phyloP scores from a whole-genome alignment of 2,113 vertebrate species.

The Morone saxatilis region DNA sequence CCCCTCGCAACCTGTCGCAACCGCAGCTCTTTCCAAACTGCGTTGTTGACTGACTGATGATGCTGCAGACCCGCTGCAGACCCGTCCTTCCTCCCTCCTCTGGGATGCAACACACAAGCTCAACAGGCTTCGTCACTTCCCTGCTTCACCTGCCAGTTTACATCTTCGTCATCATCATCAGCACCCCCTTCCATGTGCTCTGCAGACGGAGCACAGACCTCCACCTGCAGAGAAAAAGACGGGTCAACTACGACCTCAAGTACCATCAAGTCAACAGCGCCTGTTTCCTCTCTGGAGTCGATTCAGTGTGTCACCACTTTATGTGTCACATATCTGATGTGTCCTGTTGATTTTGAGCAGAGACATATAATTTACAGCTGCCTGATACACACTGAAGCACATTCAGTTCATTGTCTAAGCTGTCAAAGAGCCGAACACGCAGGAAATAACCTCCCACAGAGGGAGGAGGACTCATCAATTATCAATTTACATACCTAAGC shows the following conservation, averaged over 20 bases:
- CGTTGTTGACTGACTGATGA: background rate
- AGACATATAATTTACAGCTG: no score
- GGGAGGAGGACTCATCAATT: no score
- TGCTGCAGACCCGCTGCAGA: background rate
- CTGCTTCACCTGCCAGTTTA: slow-evolving; percentile 17
- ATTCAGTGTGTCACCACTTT: no score
- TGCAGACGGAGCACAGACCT: background rate
- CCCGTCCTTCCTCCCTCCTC: background rate
- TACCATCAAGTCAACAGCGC: no score
- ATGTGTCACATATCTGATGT: no score
- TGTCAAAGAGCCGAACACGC: no score
- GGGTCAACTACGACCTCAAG: background rate
- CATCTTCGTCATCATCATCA: background rate
- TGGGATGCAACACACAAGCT: background rate
- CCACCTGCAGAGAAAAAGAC: background rate
- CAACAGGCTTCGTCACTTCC: slow-evolving; percentile 2
- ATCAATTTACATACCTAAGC: no score
- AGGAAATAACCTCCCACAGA: no score
- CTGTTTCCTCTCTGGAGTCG: no score
- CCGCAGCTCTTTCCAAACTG: background rate
- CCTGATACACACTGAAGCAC: no score
- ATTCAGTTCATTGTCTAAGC: no score
- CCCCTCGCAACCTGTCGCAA: background rate
- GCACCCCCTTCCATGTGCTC: background rate
- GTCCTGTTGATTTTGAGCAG: no score